Evolutionary conservation across 2,888 invertebrate species (phyloP).

Genomic region (Flexamia atlantica): DNA sequence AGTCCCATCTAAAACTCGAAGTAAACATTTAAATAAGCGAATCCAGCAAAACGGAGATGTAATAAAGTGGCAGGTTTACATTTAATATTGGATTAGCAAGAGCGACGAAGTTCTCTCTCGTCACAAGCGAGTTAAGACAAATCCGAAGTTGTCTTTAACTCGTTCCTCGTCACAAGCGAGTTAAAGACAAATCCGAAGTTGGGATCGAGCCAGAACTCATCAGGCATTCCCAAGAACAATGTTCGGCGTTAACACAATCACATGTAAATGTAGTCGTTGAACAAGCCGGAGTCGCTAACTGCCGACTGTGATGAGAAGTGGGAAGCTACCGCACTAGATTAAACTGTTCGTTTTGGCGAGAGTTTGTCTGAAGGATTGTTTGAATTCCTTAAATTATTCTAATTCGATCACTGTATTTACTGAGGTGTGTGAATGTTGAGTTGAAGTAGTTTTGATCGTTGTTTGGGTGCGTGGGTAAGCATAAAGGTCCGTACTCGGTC

Average conservation of each 20-base stretch:
- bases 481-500: too few relatives aligned
- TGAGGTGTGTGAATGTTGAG: too few relatives aligned
- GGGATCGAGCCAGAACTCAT: conserved; percentile 52
- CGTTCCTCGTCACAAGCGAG: conserved; percentile 47
- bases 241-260: conserved; percentile 49
- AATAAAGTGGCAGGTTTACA: conserved; percentile 54
- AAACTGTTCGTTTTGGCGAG: background rate
- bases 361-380: background rate
- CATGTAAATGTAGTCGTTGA: conserved; percentile 52
- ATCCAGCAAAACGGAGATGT: background rate
- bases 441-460: too few relatives aligned
- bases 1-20: conserved; percentile 1
- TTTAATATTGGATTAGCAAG: conserved; percentile 51
- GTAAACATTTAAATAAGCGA: conserved; percentile 46
- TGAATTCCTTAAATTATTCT: too few relatives aligned
- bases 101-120: conserved; percentile 8
- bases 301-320: conserved; percentile 19
- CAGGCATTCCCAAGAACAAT: conserved; percentile 52
- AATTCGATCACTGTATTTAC: too few relatives aligned
- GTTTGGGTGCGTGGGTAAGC: too few relatives aligned
- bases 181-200: conserved; percentile 59
- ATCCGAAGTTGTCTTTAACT: conserved; percentile 55
- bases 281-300: conserved; percentile 40
- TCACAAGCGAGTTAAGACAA: conserved; percentile 57
- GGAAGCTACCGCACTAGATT: conserved; percentile 5